phyloP scores from a whole-genome alignment of 2,888 invertebrate species.

The Poecilobothrus nobilitatus region DNA sequence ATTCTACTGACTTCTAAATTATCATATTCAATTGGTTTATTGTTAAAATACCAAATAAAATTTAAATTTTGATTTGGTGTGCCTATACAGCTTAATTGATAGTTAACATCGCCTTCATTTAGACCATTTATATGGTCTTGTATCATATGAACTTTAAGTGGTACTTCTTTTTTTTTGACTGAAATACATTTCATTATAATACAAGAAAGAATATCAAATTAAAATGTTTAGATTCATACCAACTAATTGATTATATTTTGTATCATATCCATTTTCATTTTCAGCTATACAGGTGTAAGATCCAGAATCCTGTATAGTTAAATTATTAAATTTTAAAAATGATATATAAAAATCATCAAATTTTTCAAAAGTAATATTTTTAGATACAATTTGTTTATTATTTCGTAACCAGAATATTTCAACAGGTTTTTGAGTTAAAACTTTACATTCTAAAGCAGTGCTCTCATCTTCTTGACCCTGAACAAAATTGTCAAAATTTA shows the following conservation, averaged over 20 bases:
- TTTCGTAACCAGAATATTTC: constrained; percentile 26
- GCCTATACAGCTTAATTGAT: constrained; percentile 21
- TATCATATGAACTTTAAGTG: constrained; percentile 15
- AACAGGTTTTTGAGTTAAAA: constrained; percentile 56
- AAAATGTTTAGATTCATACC: constrained; percentile 12
- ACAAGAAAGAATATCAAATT: too few species aligned
- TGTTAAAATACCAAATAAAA: constrained; percentile 20
- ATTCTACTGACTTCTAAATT: constrained; percentile 1
- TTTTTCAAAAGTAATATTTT: neutral
- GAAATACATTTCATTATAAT: neutral
- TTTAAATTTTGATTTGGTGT: constrained; percentile 14
- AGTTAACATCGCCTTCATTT: constrained; percentile 19
- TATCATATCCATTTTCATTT: constrained; percentile 44
- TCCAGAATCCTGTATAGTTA: constrained; percentile 41
- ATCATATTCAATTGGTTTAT: constrained; percentile 13
- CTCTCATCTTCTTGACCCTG: constrained; percentile 35
- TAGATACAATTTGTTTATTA: constrained; percentile 10
- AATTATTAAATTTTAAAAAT: constrained; percentile 24
- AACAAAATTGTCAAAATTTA: constrained; percentile 40
- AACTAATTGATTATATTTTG: constrained; percentile 21
- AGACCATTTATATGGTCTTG: constrained; percentile 15
- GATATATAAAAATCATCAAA: neutral
- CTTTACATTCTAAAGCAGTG: constrained; percentile 50
- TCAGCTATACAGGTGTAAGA: constrained; percentile 46
- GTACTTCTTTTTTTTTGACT: constrained; percentile 19